Conservation (phyloP, 2,888 invertebrate species). For the Agrypnus murinus region DNA sequence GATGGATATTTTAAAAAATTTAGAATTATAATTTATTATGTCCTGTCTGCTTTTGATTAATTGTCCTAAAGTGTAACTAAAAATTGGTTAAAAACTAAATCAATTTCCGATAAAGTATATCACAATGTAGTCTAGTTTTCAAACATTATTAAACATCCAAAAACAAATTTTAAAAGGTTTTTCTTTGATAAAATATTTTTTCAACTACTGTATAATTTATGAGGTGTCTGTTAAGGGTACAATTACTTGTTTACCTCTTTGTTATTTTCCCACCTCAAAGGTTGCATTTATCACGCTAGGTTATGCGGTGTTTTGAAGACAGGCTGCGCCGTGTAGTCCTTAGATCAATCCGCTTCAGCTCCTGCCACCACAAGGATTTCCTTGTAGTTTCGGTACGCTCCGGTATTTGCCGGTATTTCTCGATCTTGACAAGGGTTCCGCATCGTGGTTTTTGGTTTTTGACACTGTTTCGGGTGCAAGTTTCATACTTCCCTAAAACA, state of each 20-base stretch:
- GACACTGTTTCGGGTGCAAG: slow-evolving; percentile 40
- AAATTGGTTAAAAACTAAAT: too few species aligned
- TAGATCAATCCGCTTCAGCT: slow-evolving; percentile 44
- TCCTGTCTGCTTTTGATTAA: too few species aligned
- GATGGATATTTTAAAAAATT: too few species aligned
- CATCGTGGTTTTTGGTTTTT: slow-evolving; percentile 44
- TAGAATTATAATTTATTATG: too few species aligned
- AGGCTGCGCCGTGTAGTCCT: slow-evolving; percentile 29
- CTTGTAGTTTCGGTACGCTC: slow-evolving; percentile 40
- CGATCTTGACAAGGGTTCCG: slow-evolving; percentile 47
- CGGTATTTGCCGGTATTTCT: slow-evolving; percentile 45
- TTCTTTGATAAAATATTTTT: too few species aligned
- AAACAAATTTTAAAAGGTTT: too few species aligned
- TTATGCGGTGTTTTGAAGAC: slow-evolving; percentile 39
- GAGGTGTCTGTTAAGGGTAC: slow-evolving; percentile 10
- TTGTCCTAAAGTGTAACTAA: too few species aligned
- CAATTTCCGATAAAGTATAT: too few species aligned
- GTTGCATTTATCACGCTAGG: slow-evolving; percentile 37
- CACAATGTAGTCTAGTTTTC: too few species aligned
- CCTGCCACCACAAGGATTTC: slow-evolving; percentile 46
- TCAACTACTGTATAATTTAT: slow-evolving; percentile 4
- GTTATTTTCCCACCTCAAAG: slow-evolving; percentile 18
- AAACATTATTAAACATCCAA: too few species aligned
- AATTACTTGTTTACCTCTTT: slow-evolving; percentile 22
- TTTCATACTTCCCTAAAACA: slow-evolving; percentile 38